A percentile compares a stretch with the other conserved stretches of the same genome.
Evolutionary conservation across 2,797 vertebrate genomes (phyloP).

Genomic region (Macroramphosus scolopax): DNA sequence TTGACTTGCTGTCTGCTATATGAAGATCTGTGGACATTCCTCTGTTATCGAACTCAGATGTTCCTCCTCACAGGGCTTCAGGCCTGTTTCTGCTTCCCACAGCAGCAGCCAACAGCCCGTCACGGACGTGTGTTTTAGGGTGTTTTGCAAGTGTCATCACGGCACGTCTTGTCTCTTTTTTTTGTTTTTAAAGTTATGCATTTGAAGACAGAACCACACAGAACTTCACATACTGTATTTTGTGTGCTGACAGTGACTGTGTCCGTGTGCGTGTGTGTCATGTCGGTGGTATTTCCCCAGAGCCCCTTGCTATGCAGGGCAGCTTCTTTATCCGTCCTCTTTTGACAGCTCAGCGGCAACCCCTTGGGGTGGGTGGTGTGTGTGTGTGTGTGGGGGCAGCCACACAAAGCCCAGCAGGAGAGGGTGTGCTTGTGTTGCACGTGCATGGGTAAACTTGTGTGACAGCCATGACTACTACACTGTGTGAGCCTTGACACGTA

Average conservation of each 20-base stretch:
- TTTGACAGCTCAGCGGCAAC: conserved; percentile 69
- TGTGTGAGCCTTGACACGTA: conserved; percentile 45
- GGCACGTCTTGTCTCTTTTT: conserved; percentile 7
- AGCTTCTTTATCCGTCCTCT: conserved; percentile 75
- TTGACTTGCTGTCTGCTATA: conserved; percentile 37
- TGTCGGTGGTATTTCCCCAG: conserved; percentile 71
- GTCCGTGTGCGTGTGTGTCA: conserved; percentile 27
- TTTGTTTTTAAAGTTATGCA: conserved; percentile 29
- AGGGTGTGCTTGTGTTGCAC: conserved; percentile 5
- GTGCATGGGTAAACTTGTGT: conserved; percentile 36
- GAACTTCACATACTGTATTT: not conserved
- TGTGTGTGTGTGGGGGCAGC: conserved; percentile 13
- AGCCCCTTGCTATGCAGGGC: conserved; percentile 72
- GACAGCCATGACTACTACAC: conserved; percentile 56
- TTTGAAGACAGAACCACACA: conserved; percentile 21
- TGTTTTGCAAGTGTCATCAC: too few relatives aligned
- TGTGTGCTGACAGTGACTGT: conserved; percentile 21
- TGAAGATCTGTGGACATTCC: conserved; percentile 50
- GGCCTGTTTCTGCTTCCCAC: conserved; percentile 31
- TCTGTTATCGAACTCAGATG: conserved; percentile 55
- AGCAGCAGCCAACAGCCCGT: conserved; percentile 3
- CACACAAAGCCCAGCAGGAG: conserved; percentile 45
- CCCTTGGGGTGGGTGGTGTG: conserved; percentile 17
- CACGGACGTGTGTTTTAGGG: not conserved
- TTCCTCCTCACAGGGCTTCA: conserved; percentile 16